Evolutionary conservation across 2,797 vertebrate species (phyloP).

Genomic region (Oryzias sinensis): DNA sequence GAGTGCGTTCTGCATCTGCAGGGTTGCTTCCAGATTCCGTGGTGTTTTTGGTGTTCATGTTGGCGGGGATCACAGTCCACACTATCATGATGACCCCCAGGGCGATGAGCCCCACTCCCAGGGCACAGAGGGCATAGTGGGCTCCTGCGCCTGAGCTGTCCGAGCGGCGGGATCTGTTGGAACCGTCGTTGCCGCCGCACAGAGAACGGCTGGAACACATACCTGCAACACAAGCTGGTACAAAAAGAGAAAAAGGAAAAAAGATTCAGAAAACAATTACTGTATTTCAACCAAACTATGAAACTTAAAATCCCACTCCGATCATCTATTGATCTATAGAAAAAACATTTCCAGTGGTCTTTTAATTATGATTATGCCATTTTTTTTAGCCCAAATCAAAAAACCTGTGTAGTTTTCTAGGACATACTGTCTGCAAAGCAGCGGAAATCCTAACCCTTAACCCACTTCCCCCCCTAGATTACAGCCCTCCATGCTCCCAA

Average conservation of each 20-base stretch:
- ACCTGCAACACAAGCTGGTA: constrained; percentile 42
- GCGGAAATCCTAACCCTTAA: too few relatives aligned
- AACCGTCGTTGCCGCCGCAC: constrained; percentile 49
- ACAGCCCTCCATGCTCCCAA: too few relatives aligned
- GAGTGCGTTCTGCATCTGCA: constrained; percentile 21
- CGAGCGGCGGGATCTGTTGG: constrained; percentile 37
- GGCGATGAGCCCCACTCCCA: constrained; percentile 90
- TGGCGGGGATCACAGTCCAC: constrained; percentile 87
- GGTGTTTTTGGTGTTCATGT: constrained; percentile 8
- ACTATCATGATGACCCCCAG: constrained; percentile 94
- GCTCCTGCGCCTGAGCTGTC: constrained; percentile 75
- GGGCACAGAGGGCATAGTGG: constrained; percentile 91
- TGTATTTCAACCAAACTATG: neutral
- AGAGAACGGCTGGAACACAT: constrained; percentile 73
- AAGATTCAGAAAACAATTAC: neutral
- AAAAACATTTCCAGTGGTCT: too few relatives aligned
- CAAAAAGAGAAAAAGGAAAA: neutral
- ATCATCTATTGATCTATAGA: too few relatives aligned
- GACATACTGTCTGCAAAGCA: too few relatives aligned
- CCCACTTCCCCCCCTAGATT: too few relatives aligned
- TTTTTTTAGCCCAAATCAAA: too few relatives aligned
- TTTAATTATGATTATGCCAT: too few relatives aligned
- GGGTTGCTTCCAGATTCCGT: rapidly evolving
- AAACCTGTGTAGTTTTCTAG: too few relatives aligned
- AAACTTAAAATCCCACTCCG: too few relatives aligned